Percentiles rank a stretch among this genome's conserved stretches.
phyloP scores from a whole-genome alignment of 2,113 vertebrate species.

The Nothoprocta pentlandii region DNA sequence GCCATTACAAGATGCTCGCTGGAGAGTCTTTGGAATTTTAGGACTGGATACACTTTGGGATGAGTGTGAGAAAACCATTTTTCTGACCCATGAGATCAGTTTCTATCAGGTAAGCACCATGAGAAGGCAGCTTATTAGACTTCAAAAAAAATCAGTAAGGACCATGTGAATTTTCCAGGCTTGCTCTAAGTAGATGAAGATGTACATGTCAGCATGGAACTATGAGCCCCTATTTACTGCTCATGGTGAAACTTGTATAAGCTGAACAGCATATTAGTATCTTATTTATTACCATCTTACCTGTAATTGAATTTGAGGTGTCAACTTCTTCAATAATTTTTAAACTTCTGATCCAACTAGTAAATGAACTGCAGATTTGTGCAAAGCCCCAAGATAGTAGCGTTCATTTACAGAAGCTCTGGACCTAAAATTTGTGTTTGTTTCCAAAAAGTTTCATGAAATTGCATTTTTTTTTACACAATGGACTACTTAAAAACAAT shows the following conservation, averaged over 20 bases:
- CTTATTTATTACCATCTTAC: not conserved
- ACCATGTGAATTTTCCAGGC: not conserved
- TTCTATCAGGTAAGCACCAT: slow-evolving; percentile 79
- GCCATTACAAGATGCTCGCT: slow-evolving; percentile 74
- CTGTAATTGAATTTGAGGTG: not conserved
- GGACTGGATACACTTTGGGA: slow-evolving; percentile 81
- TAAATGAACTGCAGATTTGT: not conserved
- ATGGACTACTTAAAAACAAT: not conserved
- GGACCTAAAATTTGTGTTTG: not conserved
- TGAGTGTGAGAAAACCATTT: slow-evolving; percentile 63
- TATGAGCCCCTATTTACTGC: not conserved
- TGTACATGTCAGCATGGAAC: not conserved
- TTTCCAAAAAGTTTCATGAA: not conserved
- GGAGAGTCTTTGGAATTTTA: slow-evolving; percentile 80
- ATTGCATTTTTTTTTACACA: not conserved
- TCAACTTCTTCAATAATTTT: not conserved
- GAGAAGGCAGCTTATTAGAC: not conserved
- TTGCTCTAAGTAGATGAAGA: not conserved
- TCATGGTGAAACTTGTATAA: not conserved
- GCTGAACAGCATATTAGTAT: not conserved
- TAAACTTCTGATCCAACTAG: not conserved
- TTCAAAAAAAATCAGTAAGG: not conserved
- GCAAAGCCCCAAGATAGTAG: not conserved
- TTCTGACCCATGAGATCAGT: slow-evolving; percentile 79
- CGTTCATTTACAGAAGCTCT: not conserved